phyloP scores from a whole-genome alignment of 2,113 vertebrate genomes.

The Desmodus rotundus region DNA sequence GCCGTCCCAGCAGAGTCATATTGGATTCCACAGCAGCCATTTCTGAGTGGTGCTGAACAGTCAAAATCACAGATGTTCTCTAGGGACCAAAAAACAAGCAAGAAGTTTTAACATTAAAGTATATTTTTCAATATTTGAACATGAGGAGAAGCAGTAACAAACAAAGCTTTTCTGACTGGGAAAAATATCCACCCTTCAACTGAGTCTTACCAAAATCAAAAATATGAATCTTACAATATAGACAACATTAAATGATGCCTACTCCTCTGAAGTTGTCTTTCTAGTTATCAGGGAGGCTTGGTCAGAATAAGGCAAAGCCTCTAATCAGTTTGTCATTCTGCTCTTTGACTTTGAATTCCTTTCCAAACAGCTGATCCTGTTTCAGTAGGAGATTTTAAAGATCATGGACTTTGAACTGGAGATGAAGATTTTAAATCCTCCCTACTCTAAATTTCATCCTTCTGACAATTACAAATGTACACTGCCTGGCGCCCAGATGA shows the following conservation, averaged over 20 bases:
- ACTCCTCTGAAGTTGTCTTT: background rate
- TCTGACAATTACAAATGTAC: background rate
- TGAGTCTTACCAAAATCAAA: background rate
- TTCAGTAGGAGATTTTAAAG: slow-evolving; percentile 54
- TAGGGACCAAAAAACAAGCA: background rate
- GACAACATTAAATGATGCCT: background rate
- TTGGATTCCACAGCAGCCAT: background rate
- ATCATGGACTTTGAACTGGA: slow-evolving; percentile 17
- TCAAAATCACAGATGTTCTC: background rate
- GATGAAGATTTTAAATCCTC: slow-evolving; percentile 54
- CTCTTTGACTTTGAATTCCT: slow-evolving; percentile 27
- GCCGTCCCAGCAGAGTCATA: background rate
- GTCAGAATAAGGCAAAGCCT: background rate
- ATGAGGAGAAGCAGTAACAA: background rate
- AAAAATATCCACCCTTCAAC: background rate
- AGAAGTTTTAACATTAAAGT: background rate
- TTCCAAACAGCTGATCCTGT: slow-evolving; percentile 43
- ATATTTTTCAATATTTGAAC: background rate
- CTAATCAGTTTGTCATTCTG: background rate
- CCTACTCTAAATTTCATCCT: background rate
- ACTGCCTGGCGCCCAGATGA: background rate
- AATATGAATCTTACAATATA: background rate
- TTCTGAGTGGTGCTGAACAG: background rate
- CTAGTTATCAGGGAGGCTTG: background rate
- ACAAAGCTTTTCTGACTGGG: background rate